Conservation (phyloP, 2,888 invertebrate species). For the Caenorhabditis imperialis region DNA sequence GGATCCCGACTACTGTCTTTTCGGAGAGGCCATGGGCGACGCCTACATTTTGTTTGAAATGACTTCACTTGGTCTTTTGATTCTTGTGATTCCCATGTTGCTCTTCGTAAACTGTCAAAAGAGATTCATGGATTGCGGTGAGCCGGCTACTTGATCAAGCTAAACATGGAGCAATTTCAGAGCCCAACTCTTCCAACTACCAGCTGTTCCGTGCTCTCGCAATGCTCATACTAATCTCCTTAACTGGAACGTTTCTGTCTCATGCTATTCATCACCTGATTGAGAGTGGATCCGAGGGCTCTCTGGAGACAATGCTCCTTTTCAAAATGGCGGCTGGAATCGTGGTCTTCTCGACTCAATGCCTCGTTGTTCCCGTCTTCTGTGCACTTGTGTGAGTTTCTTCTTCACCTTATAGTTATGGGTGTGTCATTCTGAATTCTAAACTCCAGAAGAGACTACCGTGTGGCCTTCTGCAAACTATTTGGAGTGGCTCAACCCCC, state of each 20-base stretch:
- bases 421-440: background rate
- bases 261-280: no score
- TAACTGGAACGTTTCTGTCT: background rate
- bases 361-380: background rate
- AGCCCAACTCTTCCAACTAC: background rate
- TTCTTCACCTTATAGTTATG: no score
- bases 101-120: background rate
- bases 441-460: background rate
- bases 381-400: background rate
- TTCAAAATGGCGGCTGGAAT: background rate
- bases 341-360: background rate
- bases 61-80: conserved; percentile 7
- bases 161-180: background rate
- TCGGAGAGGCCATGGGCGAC: no score
- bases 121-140: conserved; percentile 11
- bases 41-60: conserved; percentile 9
- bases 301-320: background rate
- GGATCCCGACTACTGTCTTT: no score
- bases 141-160: conserved; percentile 7
- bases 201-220: background rate
- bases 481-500: background rate
- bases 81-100: conserved; percentile 1
- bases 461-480: background rate
- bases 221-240: background rate
- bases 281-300: background rate